Percentiles rank a stretch among this genome's conserved stretches.
Conservation (phyloP, 2,113 vertebrate species). For the Dicaeum eximium region DNA sequence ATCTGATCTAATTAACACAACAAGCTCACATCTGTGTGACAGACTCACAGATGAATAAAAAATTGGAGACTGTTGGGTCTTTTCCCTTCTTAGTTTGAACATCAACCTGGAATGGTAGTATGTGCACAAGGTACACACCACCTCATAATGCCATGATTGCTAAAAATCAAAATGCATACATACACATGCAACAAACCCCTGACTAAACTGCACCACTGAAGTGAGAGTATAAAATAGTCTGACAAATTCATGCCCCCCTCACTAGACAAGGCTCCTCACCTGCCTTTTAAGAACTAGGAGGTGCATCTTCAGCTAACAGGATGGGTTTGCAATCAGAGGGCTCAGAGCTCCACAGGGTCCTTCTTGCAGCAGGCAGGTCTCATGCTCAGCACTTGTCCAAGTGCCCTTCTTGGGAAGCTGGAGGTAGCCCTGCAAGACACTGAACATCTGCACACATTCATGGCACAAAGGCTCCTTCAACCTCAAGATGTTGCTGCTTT, state of each 20-base stretch:
- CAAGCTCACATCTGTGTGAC: not conserved
- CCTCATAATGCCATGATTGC: accelerated
- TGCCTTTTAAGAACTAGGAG: not conserved
- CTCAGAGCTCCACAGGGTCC: not conserved
- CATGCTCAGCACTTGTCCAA: not conserved
- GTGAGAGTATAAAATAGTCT: not conserved
- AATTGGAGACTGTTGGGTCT: not conserved
- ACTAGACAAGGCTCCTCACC: not conserved
- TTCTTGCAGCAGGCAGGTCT: not conserved
- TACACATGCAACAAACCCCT: no score
- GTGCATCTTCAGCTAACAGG: not conserved
- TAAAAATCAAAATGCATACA: not conserved
- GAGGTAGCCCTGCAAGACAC: not conserved
- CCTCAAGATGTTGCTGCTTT: not conserved
- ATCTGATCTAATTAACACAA: not conserved
- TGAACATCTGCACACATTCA: not conserved
- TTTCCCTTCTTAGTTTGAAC: not conserved
- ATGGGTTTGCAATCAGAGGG: not conserved
- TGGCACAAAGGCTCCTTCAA: not conserved
- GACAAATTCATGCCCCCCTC: not conserved
- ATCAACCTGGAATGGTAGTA: not conserved
- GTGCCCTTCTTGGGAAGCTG: not conserved
- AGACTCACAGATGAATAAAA: not conserved
- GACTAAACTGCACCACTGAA: not conserved
- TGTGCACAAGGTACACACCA: not conserved